phyloP scores from a whole-genome alignment of 2,113 vertebrate genomes.

The Blennius ocellaris region DNA sequence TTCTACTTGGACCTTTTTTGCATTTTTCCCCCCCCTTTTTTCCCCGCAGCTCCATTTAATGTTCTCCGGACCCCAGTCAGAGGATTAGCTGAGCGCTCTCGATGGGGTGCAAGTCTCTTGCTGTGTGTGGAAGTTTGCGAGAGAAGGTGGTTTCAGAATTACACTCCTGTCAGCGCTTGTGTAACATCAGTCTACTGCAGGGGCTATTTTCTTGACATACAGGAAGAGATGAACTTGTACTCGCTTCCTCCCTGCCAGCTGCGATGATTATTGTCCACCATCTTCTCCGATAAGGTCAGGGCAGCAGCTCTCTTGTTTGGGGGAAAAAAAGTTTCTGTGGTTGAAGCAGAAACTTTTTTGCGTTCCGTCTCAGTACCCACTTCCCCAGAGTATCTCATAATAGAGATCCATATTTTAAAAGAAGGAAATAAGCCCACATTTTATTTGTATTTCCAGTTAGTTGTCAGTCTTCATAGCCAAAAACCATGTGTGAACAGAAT shows the following conservation, averaged over 20 bases:
- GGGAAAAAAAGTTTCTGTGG: neutral
- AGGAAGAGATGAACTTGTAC: slow-evolving; percentile 74
- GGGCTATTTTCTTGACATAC: slow-evolving; percentile 38
- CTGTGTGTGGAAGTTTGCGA: slow-evolving; percentile 10
- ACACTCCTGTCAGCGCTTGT: neutral
- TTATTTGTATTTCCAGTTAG: too few relatives aligned
- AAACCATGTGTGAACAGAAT: too few relatives aligned
- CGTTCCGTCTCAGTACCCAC: neutral
- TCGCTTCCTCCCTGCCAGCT: slow-evolving; percentile 72
- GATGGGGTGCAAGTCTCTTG: neutral
- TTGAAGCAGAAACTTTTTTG: slow-evolving; percentile 7
- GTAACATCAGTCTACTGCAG: neutral
- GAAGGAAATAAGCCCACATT: too few relatives aligned
- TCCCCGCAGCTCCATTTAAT: slow-evolving; percentile 10
- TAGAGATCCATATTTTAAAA: too few relatives aligned
- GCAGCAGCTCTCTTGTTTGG: slow-evolving; percentile 17
- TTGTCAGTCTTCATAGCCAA: too few relatives aligned
- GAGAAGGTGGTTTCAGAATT: slow-evolving; percentile 23
- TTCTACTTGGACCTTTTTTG: slow-evolving; percentile 13
- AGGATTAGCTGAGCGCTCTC: slow-evolving; percentile 6
- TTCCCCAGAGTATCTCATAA: neutral
- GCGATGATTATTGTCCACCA: slow-evolving; percentile 48
- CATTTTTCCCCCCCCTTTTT: neutral
- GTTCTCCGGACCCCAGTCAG: slow-evolving; percentile 5
- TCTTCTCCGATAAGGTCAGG: slow-evolving; percentile 44